phyloP scores from a whole-genome alignment of 2,113 vertebrate genomes.

The Chaetops frenatus region DNA sequence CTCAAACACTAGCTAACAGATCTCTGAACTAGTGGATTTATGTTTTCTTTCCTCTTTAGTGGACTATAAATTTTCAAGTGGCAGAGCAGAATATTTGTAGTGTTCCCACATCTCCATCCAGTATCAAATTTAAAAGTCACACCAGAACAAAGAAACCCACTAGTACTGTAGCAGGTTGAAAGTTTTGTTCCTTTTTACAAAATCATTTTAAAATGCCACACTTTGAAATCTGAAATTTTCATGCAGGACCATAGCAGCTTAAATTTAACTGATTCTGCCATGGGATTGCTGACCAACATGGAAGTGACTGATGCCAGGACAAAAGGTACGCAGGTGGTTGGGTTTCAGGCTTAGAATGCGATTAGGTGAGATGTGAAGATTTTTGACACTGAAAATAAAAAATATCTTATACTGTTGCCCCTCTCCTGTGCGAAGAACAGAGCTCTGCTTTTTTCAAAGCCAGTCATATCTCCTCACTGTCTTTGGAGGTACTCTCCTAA shows the following conservation, averaged over 20 bases:
- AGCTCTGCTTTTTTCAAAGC: background rate
- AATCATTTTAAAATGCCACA: background rate
- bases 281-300: background rate
- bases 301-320: background rate
- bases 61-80: background rate
- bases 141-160: background rate
- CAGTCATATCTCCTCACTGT: background rate
- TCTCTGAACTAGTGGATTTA: background rate
- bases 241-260: background rate
- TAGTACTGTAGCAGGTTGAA: background rate
- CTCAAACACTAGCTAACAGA: background rate
- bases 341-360: background rate
- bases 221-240: background rate
- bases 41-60: background rate
- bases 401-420: accelerated
- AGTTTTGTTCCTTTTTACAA: background rate
- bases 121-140: background rate
- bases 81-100: background rate
- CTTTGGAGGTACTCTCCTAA: background rate
- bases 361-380: background rate
- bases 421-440: background rate
- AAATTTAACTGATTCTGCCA: background rate
- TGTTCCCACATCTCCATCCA: background rate
- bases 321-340: background rate
- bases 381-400: background rate